Base-by-base conservation (phyloP, 1,140 invertebrate genomes). In the Cyclargus thomasi region DNA sequence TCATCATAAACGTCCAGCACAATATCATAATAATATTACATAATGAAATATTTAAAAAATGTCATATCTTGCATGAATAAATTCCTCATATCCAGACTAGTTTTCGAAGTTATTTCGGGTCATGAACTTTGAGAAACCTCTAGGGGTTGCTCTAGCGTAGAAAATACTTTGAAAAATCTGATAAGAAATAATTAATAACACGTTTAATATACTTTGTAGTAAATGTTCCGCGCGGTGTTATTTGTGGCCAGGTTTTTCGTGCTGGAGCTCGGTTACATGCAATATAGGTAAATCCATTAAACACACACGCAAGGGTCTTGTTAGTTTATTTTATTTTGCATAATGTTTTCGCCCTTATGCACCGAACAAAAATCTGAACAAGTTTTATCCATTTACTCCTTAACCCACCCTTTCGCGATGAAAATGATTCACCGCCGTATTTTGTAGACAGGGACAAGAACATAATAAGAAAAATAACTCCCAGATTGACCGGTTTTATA, bases 261-360 rank as follows among this genome's bases (percentile, higher is more conserved):
- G 55, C 20, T 59, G 21, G 21, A 59, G 55, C 7, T 20, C 55
- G 20, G 55, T 59, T 59, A 59, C 18, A 21, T 59, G 55, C 21
- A 59, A 59, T 8, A 20, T 59, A 59, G 17, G 21, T 10, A 59
- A 59, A 59, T 20, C 16, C 55, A 59, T 59, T 59, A 59, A 59
- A 21, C 55, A 59, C 18, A 21, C 55, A 59, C 55, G 55, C 55
- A 11, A 59, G 18, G 18, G 4, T 2, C 55, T 59, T 59, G 55
- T 59, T 59, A 59, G 10, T 20, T 59, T 59, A 6, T 59, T 59
- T 59, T 20, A 59, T 20, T 59, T 59, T 59, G 55, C 55, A 59
- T 59, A 59, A 20, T 20, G 55, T 22, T 59, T 59, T 59, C 55
- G 20, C 18, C 20, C 55, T 59, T 20, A 59, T 59, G 20, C 39